These are phyloP conservation scores for Xiphorhynchus elegans DNA, from an alignment of 2,113 vertebrate genomes.

Conservation along the genomic window DNA sequence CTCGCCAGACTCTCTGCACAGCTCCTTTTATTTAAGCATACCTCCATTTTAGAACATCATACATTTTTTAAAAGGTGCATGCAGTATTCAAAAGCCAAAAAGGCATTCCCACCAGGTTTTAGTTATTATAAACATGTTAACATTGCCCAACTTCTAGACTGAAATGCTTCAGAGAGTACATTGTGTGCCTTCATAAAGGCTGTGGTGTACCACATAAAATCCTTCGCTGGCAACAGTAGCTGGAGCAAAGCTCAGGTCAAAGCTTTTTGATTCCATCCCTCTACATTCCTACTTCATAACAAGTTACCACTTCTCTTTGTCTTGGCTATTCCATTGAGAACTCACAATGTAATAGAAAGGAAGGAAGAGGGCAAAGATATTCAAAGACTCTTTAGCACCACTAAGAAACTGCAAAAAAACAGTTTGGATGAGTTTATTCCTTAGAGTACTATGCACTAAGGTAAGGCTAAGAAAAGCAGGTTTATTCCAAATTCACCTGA, in stretches of 20 bases:
- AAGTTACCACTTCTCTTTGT: constrained; percentile 20
- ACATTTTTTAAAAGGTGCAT: background rate
- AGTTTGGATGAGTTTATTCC: background rate
- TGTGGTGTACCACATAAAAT: constrained; percentile 60
- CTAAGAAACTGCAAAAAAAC: background rate
- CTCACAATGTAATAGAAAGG: background rate
- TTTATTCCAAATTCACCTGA: background rate
- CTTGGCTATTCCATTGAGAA: background rate
- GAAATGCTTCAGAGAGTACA: constrained; percentile 42
- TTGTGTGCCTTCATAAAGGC: constrained; percentile 15
- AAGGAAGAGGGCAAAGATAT: background rate
- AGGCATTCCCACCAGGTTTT: constrained; percentile 9
- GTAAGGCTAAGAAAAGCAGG: background rate
- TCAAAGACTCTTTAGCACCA: background rate
- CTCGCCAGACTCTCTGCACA: fast-evolving
- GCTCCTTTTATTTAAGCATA: background rate
- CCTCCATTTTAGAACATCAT: background rate
- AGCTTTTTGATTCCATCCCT: constrained; percentile 15
- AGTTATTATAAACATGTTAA: constrained; percentile 9
- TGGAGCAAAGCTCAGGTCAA: constrained; percentile 30
- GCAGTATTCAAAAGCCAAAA: background rate
- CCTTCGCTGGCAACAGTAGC: background rate
- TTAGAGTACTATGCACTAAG: background rate
- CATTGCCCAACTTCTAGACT: background rate
- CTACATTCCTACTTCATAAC: constrained; percentile 17